These are phyloP conservation scores for Pao palembangensis DNA, from an alignment of 2,113 vertebrate species.

Conservation along the genomic window DNA sequence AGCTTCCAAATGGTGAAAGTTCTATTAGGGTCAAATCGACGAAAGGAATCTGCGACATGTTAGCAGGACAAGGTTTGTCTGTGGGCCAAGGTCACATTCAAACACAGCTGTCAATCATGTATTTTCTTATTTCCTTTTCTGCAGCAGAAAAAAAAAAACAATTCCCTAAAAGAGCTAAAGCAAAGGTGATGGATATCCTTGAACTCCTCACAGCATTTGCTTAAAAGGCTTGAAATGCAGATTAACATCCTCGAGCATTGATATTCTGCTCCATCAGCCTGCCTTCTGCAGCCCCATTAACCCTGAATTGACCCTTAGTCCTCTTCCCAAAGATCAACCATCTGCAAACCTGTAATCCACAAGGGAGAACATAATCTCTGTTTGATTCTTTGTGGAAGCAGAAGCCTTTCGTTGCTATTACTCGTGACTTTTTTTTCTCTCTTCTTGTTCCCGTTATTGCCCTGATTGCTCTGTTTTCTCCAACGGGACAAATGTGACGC, in stretches of 20 bases:
- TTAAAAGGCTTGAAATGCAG: constrained; percentile 39
- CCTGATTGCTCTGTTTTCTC: constrained; percentile 16
- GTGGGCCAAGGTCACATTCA: background rate
- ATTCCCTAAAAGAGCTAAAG: constrained; percentile 1
- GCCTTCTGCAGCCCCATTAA: constrained; percentile 40
- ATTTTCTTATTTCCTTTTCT: background rate
- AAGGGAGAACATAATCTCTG: constrained; percentile 43
- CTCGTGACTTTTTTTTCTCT: constrained; percentile 11
- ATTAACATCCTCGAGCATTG: constrained; percentile 46
- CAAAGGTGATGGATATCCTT: constrained; percentile 10
- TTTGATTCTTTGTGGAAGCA: constrained; percentile 29
- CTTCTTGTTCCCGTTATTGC: background rate
- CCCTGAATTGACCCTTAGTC: constrained; percentile 42
- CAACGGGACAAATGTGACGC: constrained; percentile 10
- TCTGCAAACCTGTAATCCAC: constrained; percentile 55
- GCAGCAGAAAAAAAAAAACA: too few relatives aligned
- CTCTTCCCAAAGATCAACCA: constrained; percentile 39
- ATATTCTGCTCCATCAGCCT: constrained; percentile 49
- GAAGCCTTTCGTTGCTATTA: constrained; percentile 23
- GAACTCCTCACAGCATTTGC: constrained; percentile 14
- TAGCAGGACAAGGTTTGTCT: background rate
- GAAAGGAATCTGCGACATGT: constrained; percentile 26
- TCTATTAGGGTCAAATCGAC: constrained; percentile 29
- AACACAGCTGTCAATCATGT: constrained; percentile 3
- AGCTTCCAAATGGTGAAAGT: constrained; percentile 8